Evolutionary conservation across 2,113 vertebrate species (phyloP).

Genomic region (Eleginops maclovinus): DNA sequence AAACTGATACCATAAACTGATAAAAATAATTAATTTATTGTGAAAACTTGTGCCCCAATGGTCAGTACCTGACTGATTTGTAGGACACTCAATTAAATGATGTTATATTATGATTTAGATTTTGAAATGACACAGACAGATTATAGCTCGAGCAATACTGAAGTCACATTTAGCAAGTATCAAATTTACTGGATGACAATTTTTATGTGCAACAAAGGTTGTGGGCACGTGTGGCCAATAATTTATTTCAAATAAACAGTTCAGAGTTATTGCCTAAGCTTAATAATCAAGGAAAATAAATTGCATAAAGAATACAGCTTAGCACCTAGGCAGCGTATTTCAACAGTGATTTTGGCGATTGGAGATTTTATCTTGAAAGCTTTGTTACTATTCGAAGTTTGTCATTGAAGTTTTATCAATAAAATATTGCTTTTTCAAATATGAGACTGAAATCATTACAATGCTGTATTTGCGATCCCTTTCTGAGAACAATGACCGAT

Average conservation of each 20-base stretch:
- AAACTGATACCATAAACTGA: neutral
- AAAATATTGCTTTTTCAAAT: neutral
- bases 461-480: neutral
- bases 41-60: neutral
- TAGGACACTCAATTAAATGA: too few relatives aligned
- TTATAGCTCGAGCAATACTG: neutral
- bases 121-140: neutral
- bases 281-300: neutral
- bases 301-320: neutral
- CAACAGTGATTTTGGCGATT: neutral
- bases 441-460: neutral
- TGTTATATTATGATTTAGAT: too few relatives aligned
- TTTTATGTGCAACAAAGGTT: constrained; percentile 1
- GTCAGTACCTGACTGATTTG: too few relatives aligned
- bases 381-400: neutral
- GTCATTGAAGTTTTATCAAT: neutral
- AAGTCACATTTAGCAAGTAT: neutral
- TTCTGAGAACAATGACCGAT: neutral
- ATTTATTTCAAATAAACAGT: neutral
- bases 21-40: neutral
- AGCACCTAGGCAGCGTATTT: neutral
- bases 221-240: neutral
- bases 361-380: neutral
- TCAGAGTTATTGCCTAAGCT: neutral
- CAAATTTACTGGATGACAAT: neutral